Conservation (phyloP, 2,797 vertebrate genomes). For the Galaxias olidus region DNA sequence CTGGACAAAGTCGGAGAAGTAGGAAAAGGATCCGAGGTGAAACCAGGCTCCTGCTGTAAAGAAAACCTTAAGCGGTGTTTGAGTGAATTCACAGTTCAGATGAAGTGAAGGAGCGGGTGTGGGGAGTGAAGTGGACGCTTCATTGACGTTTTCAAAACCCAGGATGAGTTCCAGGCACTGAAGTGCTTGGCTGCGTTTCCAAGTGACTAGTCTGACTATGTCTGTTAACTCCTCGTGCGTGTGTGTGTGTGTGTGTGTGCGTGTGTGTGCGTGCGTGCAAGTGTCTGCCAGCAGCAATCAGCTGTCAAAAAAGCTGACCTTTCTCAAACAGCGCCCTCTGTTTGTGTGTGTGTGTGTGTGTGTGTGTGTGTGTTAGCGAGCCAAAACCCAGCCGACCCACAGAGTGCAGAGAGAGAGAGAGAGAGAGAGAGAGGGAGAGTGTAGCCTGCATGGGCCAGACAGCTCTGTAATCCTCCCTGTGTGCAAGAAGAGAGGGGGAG, state of each 20-base stretch:
- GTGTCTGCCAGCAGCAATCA: slow-evolving; percentile 39
- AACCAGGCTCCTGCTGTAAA: too few species aligned
- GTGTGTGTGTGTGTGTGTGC: slow-evolving; percentile 30
- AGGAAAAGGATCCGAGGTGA: too few species aligned
- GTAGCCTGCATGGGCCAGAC: slow-evolving; percentile 53
- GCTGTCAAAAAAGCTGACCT: slow-evolving; percentile 44
- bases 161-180: not conserved
- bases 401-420: slow-evolving; percentile 19
- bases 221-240: slow-evolving; percentile 43
- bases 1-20: too few species aligned
- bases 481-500: slow-evolving; percentile 11
- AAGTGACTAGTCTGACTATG: slow-evolving; percentile 30
- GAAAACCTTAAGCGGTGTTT: too few species aligned
- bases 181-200: slow-evolving; percentile 2
- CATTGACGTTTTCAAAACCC: not conserved
- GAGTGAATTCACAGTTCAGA: too few species aligned
- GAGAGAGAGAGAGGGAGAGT: too few species aligned
- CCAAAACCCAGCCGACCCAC: slow-evolving; percentile 11
- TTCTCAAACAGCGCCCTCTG: slow-evolving; percentile 20
- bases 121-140: slow-evolving; percentile 7
- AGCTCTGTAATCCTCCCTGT: slow-evolving; percentile 58
- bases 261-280: slow-evolving; percentile 35
- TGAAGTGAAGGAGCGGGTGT: not conserved
- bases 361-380: not conserved
- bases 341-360: not conserved